These are phyloP conservation scores for Geopemphigus sp. DNA, from an alignment of 1,140 invertebrate genomes.

Conservation along the genomic window DNA sequence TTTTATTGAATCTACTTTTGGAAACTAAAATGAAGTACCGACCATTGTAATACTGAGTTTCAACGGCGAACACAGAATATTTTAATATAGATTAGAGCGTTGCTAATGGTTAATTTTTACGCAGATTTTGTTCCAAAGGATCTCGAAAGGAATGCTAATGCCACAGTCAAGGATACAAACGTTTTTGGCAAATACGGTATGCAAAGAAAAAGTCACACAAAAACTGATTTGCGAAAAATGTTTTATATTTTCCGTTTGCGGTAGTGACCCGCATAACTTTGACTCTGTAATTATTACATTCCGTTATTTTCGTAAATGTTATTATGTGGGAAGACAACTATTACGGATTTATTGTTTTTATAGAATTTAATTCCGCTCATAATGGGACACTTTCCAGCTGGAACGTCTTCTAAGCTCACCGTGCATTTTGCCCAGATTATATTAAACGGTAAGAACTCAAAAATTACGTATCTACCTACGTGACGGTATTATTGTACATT, in stretches of 20 bases:
- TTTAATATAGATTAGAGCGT: no score
- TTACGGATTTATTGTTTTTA: neutral
- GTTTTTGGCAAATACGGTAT: neutral
- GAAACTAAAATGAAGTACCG: no score
- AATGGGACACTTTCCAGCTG: constrained; percentile 77
- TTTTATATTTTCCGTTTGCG: constrained; percentile 32
- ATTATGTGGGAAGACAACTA: neutral
- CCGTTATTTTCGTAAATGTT: neutral
- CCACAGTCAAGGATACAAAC: neutral
- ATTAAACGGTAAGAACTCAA: constrained; percentile 56
- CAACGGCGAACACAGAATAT: no score
- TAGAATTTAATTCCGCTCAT: constrained; percentile 73
- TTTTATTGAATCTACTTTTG: no score
- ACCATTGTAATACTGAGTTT: no score
- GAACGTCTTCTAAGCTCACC: constrained; percentile 74
- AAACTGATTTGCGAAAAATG: constrained; percentile 24
- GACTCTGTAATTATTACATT: constrained; percentile 4
- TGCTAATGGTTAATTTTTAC: no score
- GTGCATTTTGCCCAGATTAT: constrained; percentile 74
- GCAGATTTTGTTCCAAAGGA: neutral
- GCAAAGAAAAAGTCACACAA: neutral
- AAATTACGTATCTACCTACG: no score
- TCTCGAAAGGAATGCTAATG: constrained; percentile 22
- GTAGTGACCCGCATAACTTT: constrained; percentile 11
- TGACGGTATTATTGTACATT: no score